Conservation (phyloP, 2,888 invertebrate genomes). For the Colletes collaris region DNA sequence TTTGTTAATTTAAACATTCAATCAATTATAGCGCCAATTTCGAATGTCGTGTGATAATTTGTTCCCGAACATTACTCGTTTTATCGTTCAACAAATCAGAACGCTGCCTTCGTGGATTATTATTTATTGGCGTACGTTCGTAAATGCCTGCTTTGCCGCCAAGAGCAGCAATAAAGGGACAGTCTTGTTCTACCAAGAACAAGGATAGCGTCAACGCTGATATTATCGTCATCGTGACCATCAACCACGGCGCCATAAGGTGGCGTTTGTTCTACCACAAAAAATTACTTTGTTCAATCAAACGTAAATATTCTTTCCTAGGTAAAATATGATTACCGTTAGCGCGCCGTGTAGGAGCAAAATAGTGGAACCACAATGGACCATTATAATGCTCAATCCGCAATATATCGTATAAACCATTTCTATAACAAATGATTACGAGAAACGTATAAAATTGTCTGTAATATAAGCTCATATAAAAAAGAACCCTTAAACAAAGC, state of each 20-base stretch:
- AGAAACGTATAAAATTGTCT: background rate
- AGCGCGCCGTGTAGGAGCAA: constrained; percentile 82
- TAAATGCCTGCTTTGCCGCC: constrained; percentile 76
- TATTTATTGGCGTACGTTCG: constrained; percentile 71
- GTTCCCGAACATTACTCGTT: no score
- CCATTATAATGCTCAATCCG: constrained; percentile 80
- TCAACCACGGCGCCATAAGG: constrained; percentile 83
- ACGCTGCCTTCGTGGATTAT: no score
- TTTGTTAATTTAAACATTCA: no score
- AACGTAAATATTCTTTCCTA: constrained; percentile 6
- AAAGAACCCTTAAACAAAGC: background rate
- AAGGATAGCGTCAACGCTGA: constrained; percentile 79
- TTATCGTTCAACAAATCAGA: no score
- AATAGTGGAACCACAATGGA: constrained; percentile 81
- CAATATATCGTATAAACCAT: constrained; percentile 82
- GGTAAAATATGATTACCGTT: constrained; percentile 75
- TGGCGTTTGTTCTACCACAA: constrained; percentile 80
- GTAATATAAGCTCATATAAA: background rate
- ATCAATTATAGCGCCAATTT: no score
- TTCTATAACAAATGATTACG: constrained; percentile 72
- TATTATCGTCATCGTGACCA: constrained; percentile 80
- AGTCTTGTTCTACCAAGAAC: constrained; percentile 78
- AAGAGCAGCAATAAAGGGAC: constrained; percentile 76
- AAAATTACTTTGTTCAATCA: constrained; percentile 24
- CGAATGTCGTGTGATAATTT: no score